Conservation (phyloP, 2,113 vertebrate genomes). For the Mormyrus iriodes region DNA sequence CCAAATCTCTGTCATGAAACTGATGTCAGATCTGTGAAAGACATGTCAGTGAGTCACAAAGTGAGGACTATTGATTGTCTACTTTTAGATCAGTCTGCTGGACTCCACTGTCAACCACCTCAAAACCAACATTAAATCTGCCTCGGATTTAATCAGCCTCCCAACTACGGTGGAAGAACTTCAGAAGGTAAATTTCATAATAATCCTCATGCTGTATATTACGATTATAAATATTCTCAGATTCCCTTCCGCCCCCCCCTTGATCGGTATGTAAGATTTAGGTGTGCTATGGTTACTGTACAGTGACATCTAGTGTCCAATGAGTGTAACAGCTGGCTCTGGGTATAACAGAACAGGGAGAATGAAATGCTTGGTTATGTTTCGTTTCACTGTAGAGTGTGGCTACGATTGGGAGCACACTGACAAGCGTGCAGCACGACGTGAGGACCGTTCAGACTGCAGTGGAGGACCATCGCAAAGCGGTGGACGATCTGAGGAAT, state of each 20-base stretch:
- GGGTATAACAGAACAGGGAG: background rate
- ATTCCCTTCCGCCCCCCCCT: background rate
- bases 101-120: slow-evolving; percentile 83
- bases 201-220: background rate
- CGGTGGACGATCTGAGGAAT: slow-evolving; percentile 60
- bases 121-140: slow-evolving; percentile 84
- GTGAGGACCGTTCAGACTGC: slow-evolving; percentile 77
- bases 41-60: background rate
- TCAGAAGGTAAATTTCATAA: slow-evolving; percentile 71
- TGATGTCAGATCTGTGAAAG: background rate
- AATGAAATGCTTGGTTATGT: background rate
- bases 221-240: background rate
- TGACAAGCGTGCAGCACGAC: slow-evolving; percentile 88
- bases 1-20: background rate
- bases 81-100: slow-evolving; percentile 67
- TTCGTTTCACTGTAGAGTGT: slow-evolving; percentile 70
- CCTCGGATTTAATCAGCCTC: slow-evolving; percentile 83
- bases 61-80: background rate
- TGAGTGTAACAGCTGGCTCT: background rate
- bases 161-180: slow-evolving; percentile 87
- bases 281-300: background rate
- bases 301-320: background rate
- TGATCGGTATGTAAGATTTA: background rate
- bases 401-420: slow-evolving; percentile 86
- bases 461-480: slow-evolving; percentile 76